Evolutionary conservation across 2,888 invertebrate species (phyloP), one percentile per base, ranked within the genome.

Genomic region (Nymphalis c-album): DNA sequence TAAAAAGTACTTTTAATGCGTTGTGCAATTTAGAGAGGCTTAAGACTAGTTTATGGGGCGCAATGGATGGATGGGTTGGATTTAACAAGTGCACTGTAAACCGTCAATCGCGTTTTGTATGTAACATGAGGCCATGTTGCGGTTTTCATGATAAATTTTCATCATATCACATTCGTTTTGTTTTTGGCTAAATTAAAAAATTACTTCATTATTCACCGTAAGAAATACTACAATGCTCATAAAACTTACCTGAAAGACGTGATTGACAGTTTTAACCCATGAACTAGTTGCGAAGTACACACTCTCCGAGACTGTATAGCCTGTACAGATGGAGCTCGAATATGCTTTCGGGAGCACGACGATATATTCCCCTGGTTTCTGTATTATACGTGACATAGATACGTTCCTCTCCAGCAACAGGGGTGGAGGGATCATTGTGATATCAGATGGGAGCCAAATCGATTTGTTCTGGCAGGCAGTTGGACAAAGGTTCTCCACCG

Each of bases 391-490:
- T 64, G 96, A 95, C 35, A 98, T 85, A 0, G 96, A 95, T 1
- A 98, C 97, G 1, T 96, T 95, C 62, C 96, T 94, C 74, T 95
- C 94, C 0, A 95, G 94, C 45, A 99, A 93, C 76, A 96, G 88
- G 63, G 94, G 93, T 0, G 98, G 98, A 5, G 98, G 97, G 8
- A 98, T 96, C 98, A 98, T 98, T 0, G 96, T 95, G 7, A 98
- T 97, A 83, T 98, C 98, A 0, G 97, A 97, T 0, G 97, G 95
- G 66, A 98, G 90, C 98, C 98, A 98, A 40, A 97, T 94, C 0
- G 94, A 94, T 81, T 97, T 97, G 76, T 96, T 96, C 79, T 96
- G 95, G 75, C 96, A 96, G 71, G 96, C 95, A 1, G 95, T 95
- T 0, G 98, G 98, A 64, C 96, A 95, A 64, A 98, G 87, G 58